phyloP scores from a whole-genome alignment of 2,888 invertebrate species.

The Tenthredo mesomela region DNA sequence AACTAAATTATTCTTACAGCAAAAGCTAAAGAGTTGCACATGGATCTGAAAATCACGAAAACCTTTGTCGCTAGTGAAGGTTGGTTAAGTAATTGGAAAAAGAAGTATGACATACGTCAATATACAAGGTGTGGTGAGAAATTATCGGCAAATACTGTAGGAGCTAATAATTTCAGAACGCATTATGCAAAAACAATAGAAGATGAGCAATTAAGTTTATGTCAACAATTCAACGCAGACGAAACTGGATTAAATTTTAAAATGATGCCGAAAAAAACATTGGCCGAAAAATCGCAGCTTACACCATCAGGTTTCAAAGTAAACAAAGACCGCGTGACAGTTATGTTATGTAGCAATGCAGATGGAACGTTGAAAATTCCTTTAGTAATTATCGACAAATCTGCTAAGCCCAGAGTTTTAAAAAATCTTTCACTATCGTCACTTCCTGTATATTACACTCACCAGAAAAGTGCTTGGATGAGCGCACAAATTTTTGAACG shows the following conservation, averaged over 20 bases:
- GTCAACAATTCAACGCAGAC: conserved; percentile 7
- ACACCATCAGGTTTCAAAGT: neutral
- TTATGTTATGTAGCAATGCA: conserved; percentile 60
- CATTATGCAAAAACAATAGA: neutral
- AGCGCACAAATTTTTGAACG: conserved; percentile 56
- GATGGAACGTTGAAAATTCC: conserved; percentile 61
- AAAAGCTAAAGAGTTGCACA: conserved; percentile 10
- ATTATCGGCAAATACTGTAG: neutral
- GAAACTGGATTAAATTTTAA: neutral
- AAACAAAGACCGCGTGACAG: neutral
- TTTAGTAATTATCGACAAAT: conserved; percentile 63
- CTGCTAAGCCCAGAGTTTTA: conserved; percentile 60
- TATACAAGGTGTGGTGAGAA: neutral
- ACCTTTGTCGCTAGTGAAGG: conserved; percentile 20
- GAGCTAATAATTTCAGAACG: neutral
- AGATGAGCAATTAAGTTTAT: neutral
- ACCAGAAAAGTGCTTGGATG: conserved; percentile 64
- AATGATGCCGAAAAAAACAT: neutral
- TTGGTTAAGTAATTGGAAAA: neutral
- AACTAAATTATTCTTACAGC: neutral
- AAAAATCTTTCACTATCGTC: conserved; percentile 57
- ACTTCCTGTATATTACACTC: neutral
- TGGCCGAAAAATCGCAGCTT: neutral
- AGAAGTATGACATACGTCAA: conserved; percentile 19
- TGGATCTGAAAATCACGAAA: neutral